A percentile compares a stretch with the other conserved stretches of the same genome.
Conservation (phyloP, 2,113 vertebrate genomes). For the Malurus melanocephalus region DNA sequence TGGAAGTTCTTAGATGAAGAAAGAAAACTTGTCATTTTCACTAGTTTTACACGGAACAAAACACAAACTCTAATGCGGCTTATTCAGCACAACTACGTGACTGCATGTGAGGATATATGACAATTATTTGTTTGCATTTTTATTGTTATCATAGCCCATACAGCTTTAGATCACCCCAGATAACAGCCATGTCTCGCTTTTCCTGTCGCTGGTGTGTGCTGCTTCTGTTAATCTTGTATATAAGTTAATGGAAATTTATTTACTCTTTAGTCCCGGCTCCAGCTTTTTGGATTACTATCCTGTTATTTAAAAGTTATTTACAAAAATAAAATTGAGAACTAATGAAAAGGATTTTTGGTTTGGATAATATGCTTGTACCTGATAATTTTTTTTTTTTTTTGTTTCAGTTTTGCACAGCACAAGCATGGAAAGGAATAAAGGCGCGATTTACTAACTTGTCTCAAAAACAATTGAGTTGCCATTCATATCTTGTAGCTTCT, state of each 20-base stretch:
- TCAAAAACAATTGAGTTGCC: not conserved
- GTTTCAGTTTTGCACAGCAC: not conserved
- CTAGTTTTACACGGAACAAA: not conserved
- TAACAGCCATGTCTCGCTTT: fast-evolving
- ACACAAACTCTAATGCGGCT: not conserved
- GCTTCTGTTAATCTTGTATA: not conserved
- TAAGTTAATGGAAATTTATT: not conserved
- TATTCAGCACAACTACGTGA: not conserved
- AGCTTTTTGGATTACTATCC: not conserved
- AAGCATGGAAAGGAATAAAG: not conserved
- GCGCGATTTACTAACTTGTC: fast-evolving
- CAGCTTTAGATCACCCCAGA: not conserved
- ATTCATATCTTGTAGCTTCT: not conserved
- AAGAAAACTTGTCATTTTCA: not conserved
- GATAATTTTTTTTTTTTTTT: not conserved
- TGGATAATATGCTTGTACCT: not conserved
- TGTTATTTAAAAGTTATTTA: not conserved
- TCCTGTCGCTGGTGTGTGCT: not conserved
- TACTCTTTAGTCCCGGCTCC: not conserved
- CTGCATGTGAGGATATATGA: not conserved
- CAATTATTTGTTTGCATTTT: not conserved
- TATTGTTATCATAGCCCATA: not conserved
- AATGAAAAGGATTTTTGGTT: not conserved
- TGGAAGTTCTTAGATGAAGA: not conserved
- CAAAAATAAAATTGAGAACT: not conserved